Evolutionary conservation across 2,888 invertebrate genomes (phyloP), one percentile per base, ranked within the genome.

Genomic region (Pristionchus arcanus): DNA sequence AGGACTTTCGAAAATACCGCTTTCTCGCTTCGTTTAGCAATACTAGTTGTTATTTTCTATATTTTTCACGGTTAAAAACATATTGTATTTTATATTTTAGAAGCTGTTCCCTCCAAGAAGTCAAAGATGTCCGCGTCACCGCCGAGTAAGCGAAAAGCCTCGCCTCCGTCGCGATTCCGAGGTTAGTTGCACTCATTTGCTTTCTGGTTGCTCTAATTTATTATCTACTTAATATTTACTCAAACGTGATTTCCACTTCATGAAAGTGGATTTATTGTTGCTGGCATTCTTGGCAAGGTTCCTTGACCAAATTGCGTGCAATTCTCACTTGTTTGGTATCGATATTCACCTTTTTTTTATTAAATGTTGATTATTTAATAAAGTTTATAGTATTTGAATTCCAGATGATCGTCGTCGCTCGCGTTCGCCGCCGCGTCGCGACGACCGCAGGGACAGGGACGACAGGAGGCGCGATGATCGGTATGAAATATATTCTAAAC

Each of bases 391-490:
- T 42, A 28, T 42, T 77, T 9, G 13, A 84, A 31, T 66, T 86
- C 11, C 15, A 86, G 86, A 63, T n/a, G 86, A 86, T 42, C 86
- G 66, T 86, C 86, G 86, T 63, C 85, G 85, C 13, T 85, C 85
- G 86, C 86, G 42, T 25, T 63, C 63, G 37, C 81, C 28, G 15
- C 66, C 84, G 28, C 53, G 66, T 15, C 66, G 66, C 42, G 66
- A 53, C 66, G 42, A 37, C n/a, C 21, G 86, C 37, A 63, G 66
- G 15, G 85, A 85, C 37, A 59, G 63, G 34, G 53, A 84, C 55
- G 84, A 55, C 19, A 53, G 84, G 42, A 84, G 55, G 84, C n/a
- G 84, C 15, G 84, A 84, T 55, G 84, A 84, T 84, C 84, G 84
- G 84, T 55, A 28, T 21, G 84, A 19, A 25, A 16, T n/a, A 13